phyloP scores from a whole-genome alignment of 1,140 invertebrate genomes.

The Harlomillsia oculata region DNA sequence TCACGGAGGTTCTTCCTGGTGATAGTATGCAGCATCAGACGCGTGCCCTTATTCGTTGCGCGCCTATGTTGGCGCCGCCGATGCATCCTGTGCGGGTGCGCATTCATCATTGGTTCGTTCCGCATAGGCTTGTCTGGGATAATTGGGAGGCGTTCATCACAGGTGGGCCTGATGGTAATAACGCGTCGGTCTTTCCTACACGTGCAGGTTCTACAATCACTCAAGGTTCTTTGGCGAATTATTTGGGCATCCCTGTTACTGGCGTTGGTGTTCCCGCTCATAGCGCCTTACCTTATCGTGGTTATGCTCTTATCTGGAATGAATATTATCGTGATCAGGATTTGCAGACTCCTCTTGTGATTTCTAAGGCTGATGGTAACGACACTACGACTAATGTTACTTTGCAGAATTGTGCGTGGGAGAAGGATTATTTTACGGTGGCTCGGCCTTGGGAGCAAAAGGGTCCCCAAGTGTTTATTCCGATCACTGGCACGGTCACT shows the following conservation, averaged over 20 bases:
- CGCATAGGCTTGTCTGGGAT: neutral
- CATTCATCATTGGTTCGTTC: neutral
- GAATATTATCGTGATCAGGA: neutral
- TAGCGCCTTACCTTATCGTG: neutral
- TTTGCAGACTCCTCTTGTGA: too few species aligned
- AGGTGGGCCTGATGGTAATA: too few species aligned
- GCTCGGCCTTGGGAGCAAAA: neutral
- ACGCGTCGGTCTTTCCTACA: neutral
- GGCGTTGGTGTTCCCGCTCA: neutral
- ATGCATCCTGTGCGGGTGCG: neutral
- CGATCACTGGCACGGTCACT: neutral
- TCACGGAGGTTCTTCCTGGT: neutral
- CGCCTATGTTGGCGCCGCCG: neutral
- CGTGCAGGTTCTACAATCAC: neutral
- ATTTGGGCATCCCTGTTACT: neutral
- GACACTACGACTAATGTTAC: too few species aligned
- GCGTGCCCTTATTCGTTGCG: neutral
- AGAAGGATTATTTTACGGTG: neutral
- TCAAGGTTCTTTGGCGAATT: neutral
- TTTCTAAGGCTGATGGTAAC: too few species aligned
- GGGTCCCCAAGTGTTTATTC: neutral
- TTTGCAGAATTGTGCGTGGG: too few species aligned
- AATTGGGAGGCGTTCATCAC: slow-evolving; percentile 1
- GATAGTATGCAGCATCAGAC: neutral
- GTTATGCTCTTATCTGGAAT: neutral